Base-by-base conservation (phyloP, 2,797 vertebrate species). In the Pseudotriccus pelzelni region DNA sequence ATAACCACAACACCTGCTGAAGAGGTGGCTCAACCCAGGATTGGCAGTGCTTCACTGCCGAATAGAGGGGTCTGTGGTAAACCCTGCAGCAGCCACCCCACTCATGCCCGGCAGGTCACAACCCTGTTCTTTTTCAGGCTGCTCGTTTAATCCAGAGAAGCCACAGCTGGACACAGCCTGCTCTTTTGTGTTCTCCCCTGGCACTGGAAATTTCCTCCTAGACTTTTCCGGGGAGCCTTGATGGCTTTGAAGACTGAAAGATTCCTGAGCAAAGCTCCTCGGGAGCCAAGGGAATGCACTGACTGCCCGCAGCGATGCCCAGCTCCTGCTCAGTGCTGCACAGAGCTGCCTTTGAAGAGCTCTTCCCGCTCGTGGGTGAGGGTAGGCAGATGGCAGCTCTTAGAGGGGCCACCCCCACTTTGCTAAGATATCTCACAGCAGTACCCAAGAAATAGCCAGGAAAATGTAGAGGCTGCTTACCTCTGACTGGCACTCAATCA, bases 401-500 rank as follows among this genome's bases (percentile, higher is more conserved):
- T 43, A 32, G 4, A 34, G 55, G 20, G 47, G 9, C 23, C 53
- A 30, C 11, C 36, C 15, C 3, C 4, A 3, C 37, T 89, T 78
- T 27, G 27, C 70, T 58, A 23, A 60, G 24, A 7, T 50, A 37
- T 50, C n/a, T 56, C 46, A 23, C 53, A 62, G 28, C 28, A 32
- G 32, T 20, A 64, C 47, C 39, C 60, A 32, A 44, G 28, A 64
- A 68, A 25, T 41, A 72, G 11, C 1, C 0, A 37, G 62, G 58
- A 68, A 70, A 46, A 44, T 12, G 8, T 66, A 97, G 69, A 5
- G 1, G 41, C 89, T 83, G 64, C 98, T 99, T 97, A 99, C 99
- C 96, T 99, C 98, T 53, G 96, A 94, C 69, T 97, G 98, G 94
- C 96, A 96, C 91, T 98, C 98, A 19, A 98, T 98, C 62, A 98